Conservation (phyloP, 2,113 vertebrate genomes). For the Climacteris rufus region DNA sequence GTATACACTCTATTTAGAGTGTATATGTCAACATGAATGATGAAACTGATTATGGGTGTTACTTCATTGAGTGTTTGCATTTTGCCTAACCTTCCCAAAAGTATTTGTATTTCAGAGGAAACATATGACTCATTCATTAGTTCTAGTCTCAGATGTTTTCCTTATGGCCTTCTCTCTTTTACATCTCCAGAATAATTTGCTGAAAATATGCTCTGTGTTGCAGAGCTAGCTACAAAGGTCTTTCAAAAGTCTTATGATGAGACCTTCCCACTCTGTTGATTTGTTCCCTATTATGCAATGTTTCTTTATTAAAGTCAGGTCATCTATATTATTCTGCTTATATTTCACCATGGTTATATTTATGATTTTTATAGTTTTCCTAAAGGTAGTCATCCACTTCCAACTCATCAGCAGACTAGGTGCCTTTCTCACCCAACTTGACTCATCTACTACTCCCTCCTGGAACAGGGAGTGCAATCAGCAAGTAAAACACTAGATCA, state of each 20-base stretch:
- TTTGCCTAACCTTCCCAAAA: not conserved
- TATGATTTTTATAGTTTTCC: not conserved
- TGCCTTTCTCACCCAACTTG: not conserved
- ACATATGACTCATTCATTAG: not conserved
- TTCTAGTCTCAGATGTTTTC: not conserved
- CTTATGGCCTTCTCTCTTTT: not conserved
- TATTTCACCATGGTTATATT: not conserved
- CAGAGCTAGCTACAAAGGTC: not conserved
- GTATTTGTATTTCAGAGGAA: not conserved
- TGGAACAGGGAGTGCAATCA: not conserved
- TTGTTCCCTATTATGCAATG: not conserved
- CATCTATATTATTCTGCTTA: not conserved
- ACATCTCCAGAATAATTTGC: not conserved
- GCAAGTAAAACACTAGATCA: not conserved
- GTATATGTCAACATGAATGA: not conserved
- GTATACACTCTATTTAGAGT: not conserved
- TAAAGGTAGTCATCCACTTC: not conserved
- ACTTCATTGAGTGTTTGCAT: not conserved
- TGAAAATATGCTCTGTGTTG: not conserved
- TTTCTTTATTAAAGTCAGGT: not conserved
- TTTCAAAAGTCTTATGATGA: not conserved
- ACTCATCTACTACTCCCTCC: not conserved
- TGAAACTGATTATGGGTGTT: not conserved
- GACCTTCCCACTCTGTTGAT: not conserved
- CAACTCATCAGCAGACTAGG: fast-evolving